A percentile compares a stretch with the other conserved stretches of the same genome.
Conservation (phyloP, 1,140 invertebrate species). For the Drosophila nebulosa region DNA sequence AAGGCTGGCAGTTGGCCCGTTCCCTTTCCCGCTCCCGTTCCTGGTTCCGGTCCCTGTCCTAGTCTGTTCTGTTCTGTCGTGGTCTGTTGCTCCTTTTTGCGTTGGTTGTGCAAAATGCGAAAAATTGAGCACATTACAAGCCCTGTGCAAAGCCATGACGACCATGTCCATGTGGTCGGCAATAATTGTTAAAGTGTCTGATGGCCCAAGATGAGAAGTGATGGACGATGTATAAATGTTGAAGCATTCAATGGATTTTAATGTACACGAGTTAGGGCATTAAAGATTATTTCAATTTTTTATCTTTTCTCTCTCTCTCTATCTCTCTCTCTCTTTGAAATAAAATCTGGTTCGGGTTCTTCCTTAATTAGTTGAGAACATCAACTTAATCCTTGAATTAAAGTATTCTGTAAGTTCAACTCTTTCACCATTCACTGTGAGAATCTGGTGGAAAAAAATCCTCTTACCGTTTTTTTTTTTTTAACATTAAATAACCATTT, state of each 20-base stretch:
- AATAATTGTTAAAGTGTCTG: conserved; percentile 74
- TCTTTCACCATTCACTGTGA: neutral
- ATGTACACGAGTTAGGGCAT: neutral
- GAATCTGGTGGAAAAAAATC: neutral
- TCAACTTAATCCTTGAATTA: neutral
- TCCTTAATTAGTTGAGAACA: no score
- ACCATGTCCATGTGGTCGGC: conserved; percentile 63
- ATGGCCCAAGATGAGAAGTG: conserved; percentile 34
- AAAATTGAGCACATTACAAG: conserved; percentile 74
- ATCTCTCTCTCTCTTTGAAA: no score
- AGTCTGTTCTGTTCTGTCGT: conserved; percentile 37
- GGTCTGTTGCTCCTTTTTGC: conserved; percentile 33
- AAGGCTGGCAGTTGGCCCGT: conserved; percentile 64
- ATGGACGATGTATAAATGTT: conserved; percentile 11
- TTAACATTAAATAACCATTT: neutral
- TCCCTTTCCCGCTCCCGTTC: no score
- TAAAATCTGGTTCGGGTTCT: no score
- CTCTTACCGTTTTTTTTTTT: neutral
- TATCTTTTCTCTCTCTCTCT: no score
- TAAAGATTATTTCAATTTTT: neutral
- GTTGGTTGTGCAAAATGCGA: conserved; percentile 68
- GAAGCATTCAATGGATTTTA: neutral
- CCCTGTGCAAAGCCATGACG: conserved; percentile 11
- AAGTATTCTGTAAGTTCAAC: neutral
- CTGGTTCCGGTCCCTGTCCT: conserved; percentile 12